Base-by-base conservation (phyloP, 2,888 invertebrate genomes). In the Epinotia bilunana region DNA sequence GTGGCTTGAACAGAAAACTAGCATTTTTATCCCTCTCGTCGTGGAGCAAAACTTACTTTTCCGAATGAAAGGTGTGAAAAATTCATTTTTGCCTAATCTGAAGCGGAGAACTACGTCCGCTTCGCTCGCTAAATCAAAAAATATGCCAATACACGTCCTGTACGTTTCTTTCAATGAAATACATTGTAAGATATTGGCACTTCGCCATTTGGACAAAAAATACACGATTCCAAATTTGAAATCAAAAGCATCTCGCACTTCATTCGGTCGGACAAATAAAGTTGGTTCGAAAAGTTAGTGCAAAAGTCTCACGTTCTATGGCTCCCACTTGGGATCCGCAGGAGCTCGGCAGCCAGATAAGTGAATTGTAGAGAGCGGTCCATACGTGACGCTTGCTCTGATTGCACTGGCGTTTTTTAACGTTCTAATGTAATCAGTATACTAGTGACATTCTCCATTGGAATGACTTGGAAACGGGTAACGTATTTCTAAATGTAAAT, bases 301-400 rank as follows among this genome's bases (percentile, higher is more conserved):
- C 82, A 81, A 79, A 80, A 83, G 83, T 83, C 84, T 86, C 88
- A 88, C 88, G 88, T 88, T 80, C 83, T 79, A 77, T 76, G 73
- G 78, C 77, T 77, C 76, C 84, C 85, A 82, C 84, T 82, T 80
- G 86, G 86, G 85, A 83, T 81, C 80, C 76, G 77, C 64, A 80
- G 80, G 77, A 74, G 75, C 75, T 64, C 65, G 65, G 75, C 75
- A 75, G 72, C 80, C 80, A 82, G 87, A 87, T 89, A 89, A 89
- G 86, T 89, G 88, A 89, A 89, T 89, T 88, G 86, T 87, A 84
- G 86, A 85, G 84, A 82, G 83, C 81, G 80, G 81, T 82, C 71
- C 72, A 75, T 75, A 75, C 75, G 75, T 75, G 75, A 75, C 72
- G 75, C 67, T 65, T 16, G 70, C 60, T 61, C 9, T 46, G 57